phyloP scores from a whole-genome alignment of 2,113 vertebrate species.

The Lethenteron reissneri region DNA sequence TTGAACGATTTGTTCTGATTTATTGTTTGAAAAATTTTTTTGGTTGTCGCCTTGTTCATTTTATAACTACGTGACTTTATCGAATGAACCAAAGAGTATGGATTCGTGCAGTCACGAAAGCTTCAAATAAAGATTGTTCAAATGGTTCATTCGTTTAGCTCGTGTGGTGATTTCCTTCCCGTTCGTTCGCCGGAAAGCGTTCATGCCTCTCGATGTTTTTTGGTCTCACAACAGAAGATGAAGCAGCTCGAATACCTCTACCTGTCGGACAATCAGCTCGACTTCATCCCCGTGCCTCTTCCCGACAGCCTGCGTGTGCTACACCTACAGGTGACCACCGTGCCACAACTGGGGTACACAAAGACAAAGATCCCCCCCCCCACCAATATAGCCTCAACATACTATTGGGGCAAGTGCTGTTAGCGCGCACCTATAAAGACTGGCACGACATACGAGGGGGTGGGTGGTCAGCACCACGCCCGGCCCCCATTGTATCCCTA shows the following conservation, averaged over 20 bases:
- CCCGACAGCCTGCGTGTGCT: slow-evolving; percentile 58
- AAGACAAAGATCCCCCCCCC: too few species aligned
- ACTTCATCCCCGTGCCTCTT: slow-evolving; percentile 50
- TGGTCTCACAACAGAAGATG: slow-evolving; percentile 35
- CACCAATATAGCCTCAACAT: too few species aligned
- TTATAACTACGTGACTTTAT: background rate
- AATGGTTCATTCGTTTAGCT: too few species aligned
- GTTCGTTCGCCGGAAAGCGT: too few species aligned
- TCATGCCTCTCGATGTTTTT: background rate
- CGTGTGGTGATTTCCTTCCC: too few species aligned
- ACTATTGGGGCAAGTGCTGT: too few species aligned
- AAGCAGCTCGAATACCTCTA: slow-evolving; percentile 45
- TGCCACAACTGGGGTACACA: background rate
- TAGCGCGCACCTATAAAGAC: too few species aligned
- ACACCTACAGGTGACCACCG: slow-evolving; percentile 58
- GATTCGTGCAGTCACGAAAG: background rate
- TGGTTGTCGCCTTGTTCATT: background rate
- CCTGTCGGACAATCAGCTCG: slow-evolving; percentile 55
- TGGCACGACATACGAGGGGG: accelerated
- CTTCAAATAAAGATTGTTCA: background rate
- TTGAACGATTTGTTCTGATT: background rate
- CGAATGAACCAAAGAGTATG: background rate
- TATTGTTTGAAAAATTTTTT: background rate
- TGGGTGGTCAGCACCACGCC: background rate
- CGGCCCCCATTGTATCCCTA: too few species aligned